These are phyloP conservation scores for Macrobrachium nipponense DNA, from an alignment of 1,140 invertebrate genomes.

Conservation along the genomic window DNA sequence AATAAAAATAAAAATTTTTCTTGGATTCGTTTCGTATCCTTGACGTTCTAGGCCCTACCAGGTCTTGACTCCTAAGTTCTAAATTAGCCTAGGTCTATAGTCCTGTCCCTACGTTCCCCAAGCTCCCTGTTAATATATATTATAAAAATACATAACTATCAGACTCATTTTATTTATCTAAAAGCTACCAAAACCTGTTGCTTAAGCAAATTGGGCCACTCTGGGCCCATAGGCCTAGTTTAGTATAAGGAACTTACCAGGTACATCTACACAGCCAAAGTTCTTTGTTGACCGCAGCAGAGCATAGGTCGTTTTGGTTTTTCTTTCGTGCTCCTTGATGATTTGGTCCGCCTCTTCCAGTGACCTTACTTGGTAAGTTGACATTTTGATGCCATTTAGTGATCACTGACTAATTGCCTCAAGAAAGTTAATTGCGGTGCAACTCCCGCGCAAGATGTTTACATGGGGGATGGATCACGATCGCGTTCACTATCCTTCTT, in stretches of 20 bases:
- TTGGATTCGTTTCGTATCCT: too few relatives aligned
- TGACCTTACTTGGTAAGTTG: slow-evolving; percentile 56
- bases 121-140: too few relatives aligned
- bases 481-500: not conserved
- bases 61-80: too few relatives aligned
- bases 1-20: too few relatives aligned
- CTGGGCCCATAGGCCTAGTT: not conserved
- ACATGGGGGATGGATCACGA: slow-evolving; percentile 7
- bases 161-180: too few relatives aligned
- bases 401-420: not conserved
- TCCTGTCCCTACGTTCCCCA: too few relatives aligned
- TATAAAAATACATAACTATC: too few relatives aligned
- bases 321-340: slow-evolving; percentile 49
- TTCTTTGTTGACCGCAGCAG: slow-evolving; percentile 53
- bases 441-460: slow-evolving; percentile 47
- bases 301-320: slow-evolving; percentile 53
- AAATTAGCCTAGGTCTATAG: too few relatives aligned
- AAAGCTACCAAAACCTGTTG: too few relatives aligned
- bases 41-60: too few relatives aligned
- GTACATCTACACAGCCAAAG: slow-evolving; percentile 54
- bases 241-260: slow-evolving; percentile 20
- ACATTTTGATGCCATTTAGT: slow-evolving; percentile 18
- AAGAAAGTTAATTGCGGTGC: slow-evolving; percentile 19
- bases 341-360: slow-evolving; percentile 56
- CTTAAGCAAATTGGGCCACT: too few relatives aligned